Conservation (phyloP, 1,140 invertebrate species). For the Helicoverpa zea region DNA sequence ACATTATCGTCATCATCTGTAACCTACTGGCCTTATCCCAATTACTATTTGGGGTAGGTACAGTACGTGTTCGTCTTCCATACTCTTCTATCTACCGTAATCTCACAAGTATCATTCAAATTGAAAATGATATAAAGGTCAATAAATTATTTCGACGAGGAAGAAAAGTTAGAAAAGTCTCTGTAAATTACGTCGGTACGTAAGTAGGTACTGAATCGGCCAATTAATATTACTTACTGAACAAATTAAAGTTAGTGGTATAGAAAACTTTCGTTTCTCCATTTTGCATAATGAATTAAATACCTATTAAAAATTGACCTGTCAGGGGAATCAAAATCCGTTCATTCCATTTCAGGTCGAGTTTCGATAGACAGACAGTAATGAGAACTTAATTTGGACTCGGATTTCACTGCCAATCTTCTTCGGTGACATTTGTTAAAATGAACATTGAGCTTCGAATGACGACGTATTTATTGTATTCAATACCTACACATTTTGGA, state of each 20-base stretch:
- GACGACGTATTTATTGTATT: neutral
- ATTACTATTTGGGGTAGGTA: no score
- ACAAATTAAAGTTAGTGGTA: slow-evolving; percentile 45
- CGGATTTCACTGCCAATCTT: slow-evolving; percentile 49
- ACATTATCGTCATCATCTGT: no score
- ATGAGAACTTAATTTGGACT: slow-evolving; percentile 52
- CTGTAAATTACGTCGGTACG: neutral
- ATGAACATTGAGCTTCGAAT: slow-evolving; percentile 45
- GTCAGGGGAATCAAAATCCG: slow-evolving; percentile 49
- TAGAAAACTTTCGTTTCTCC: slow-evolving; percentile 30
- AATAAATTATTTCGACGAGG: neutral
- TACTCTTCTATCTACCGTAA: no score
- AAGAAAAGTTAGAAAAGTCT: neutral
- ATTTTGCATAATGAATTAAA: slow-evolving; percentile 38
- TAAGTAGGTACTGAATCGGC: neutral
- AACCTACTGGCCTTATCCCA: no score
- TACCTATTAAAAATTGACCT: slow-evolving; percentile 49
- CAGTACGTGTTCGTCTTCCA: no score
- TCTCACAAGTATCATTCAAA: no score
- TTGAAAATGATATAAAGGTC: no score
- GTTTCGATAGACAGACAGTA: slow-evolving; percentile 48
- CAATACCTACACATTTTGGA: neutral
- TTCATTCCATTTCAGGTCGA: slow-evolving; percentile 46
- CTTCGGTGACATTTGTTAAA: slow-evolving; percentile 51
- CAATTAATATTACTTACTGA: slow-evolving; percentile 28